Evolutionary conservation across 2,797 vertebrate species (phyloP), one percentile per base, ranked within the genome.

Genomic region (Acanthurus leucopareius): DNA sequence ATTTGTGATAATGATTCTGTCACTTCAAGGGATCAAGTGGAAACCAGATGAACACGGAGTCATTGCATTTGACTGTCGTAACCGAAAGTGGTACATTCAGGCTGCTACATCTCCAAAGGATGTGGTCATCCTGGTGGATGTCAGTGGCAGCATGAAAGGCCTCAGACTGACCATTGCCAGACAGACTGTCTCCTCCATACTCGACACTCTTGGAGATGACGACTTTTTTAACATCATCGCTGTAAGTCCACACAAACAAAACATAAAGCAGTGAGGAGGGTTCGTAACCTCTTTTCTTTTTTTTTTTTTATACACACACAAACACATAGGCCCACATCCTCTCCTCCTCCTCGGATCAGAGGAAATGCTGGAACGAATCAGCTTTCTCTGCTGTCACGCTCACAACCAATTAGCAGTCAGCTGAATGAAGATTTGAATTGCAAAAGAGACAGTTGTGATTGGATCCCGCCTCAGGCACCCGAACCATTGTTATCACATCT

Each of bases 221-320:
- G 98, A 99, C 92, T 99, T 98, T 93, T 99, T 99, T 94, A 99
- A 99, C 91, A 98, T 99, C 81, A 98, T 99, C 47, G 97, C 98
- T 54, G 98, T 98, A 91, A 96, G 97, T 96, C 48, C 10, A 32
- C 10, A 54, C 67, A 60, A 15, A 75, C 73, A 35, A 57, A 77
- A 19, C 25, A 52, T n/a, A 48, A 53, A 65, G 49, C 28, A 73
- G 73, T 49, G 28, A n/a, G 48, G 35, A 28, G 40, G 48, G 51
- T 35, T 35, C 32, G 32, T 67, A 64, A 67, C 53, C 54, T 62
- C 20, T 49, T 5, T 35, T 7, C 40, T n/a, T 75, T 38, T 64
- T 25, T 22, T n/a, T 75, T 62, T 28, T 19, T 51, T 15, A 62
- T n/a, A 52, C 32, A 58, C 49, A 86, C 53, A 83, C 52, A 68